Evolutionary conservation across 1,140 invertebrate species (phyloP).

Genomic region (Sycobia sp.): DNA sequence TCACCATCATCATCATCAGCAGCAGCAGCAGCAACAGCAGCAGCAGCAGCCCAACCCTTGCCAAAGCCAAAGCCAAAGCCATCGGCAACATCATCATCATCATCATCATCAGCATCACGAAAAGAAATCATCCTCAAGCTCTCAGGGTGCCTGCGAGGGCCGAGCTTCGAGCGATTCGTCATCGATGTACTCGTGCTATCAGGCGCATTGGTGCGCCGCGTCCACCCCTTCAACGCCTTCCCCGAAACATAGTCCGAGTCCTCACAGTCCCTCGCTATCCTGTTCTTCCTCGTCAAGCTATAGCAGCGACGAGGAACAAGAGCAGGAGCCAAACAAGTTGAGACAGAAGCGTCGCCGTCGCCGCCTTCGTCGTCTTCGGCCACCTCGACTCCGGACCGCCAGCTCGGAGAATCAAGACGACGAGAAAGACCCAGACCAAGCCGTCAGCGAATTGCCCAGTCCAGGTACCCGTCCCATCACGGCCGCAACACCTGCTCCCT

Average conservation of each 20-base stretch:
- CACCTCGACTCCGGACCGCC: constrained; percentile 13
- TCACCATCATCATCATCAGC: constrained; percentile 33
- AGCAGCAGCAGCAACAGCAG: constrained; percentile 21
- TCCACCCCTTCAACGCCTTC: constrained; percentile 52
- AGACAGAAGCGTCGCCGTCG: constrained; percentile 11
- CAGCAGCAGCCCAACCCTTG: constrained; percentile 33
- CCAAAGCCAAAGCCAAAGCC: constrained; percentile 36
- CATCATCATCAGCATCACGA: constrained; percentile 37
- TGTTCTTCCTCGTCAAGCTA: constrained; percentile 51
- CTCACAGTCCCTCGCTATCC: constrained; percentile 51
- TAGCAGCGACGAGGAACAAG: constrained; percentile 51
- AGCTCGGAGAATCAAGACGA: constrained; percentile 23
- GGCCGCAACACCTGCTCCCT: constrained; percentile 68
- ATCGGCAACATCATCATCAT: constrained; percentile 41
- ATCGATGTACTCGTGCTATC: constrained; percentile 57
- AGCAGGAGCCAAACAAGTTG: constrained; percentile 8
- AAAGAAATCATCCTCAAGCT: constrained; percentile 43
- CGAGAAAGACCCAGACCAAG: constrained; percentile 51
- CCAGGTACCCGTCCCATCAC: constrained; percentile 66
- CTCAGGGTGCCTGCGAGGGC: constrained; percentile 37
- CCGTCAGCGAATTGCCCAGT: constrained; percentile 57
- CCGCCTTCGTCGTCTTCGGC: background rate
- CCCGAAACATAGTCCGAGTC: constrained; percentile 47
- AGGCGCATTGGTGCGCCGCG: constrained; percentile 56
- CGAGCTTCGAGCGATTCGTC: constrained; percentile 47